Conservation (phyloP, 2,888 invertebrate species). For the Pherbina coryleti region DNA sequence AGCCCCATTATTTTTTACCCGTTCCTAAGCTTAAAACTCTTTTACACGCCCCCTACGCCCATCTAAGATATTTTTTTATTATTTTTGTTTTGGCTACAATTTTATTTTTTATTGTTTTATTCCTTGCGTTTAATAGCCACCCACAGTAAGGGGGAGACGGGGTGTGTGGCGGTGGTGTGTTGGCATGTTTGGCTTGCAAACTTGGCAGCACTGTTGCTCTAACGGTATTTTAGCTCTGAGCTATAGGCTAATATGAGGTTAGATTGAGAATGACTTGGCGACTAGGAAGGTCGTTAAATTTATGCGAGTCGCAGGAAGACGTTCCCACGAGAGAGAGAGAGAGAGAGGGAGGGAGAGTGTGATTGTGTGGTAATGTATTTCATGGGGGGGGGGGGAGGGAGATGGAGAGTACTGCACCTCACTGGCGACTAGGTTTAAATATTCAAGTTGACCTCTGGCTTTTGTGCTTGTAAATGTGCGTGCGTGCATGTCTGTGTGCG, state of each 20-base stretch:
- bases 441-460: slow-evolving; percentile 17
- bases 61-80: background rate
- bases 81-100: background rate
- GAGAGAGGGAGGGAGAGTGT: background rate
- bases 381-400: background rate
- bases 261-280: slow-evolving; percentile 40
- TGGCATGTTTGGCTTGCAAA: background rate
- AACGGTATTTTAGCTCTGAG: slow-evolving; percentile 16
- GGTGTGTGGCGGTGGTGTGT: background rate
- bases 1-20: slow-evolving; percentile 38
- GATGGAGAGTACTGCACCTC: background rate
- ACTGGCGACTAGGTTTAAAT: background rate
- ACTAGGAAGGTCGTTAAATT: slow-evolving; percentile 32
- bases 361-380: background rate
- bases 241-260: slow-evolving; percentile 43
- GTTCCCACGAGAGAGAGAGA: background rate
- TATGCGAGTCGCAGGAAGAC: background rate
- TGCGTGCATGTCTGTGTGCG: background rate
- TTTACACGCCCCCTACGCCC: background rate
- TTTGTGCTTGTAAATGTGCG: background rate
- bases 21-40: background rate
- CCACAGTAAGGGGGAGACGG: background rate
- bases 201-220: background rate
- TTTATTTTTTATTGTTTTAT: background rate
- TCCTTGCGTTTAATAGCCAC: background rate